Conservation (phyloP, 1,140 invertebrate genomes). For the Atta cephalotes region DNA sequence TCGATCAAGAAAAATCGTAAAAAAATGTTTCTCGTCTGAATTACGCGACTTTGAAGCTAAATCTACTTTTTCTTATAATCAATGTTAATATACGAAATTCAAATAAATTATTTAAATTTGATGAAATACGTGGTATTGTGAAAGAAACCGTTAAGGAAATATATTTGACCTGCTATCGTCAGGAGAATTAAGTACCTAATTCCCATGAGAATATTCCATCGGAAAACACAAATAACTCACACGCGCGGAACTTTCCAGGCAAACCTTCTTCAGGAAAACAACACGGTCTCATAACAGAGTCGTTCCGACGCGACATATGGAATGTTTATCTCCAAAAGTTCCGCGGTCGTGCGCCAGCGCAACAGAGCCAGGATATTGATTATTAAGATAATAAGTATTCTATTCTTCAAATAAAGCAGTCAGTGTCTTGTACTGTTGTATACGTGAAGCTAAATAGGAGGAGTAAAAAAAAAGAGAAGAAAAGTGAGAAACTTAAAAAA, state of each 20-base stretch:
- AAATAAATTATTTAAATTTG: background rate
- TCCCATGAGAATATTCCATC: background rate
- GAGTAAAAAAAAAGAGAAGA: no score
- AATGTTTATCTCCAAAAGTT: conserved; percentile 18
- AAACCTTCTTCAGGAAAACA: conserved; percentile 23
- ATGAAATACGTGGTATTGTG: background rate
- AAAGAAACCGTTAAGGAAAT: background rate
- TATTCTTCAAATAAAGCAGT: no score
- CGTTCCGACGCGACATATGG: no score
- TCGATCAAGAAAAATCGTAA: no score
- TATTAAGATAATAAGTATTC: background rate
- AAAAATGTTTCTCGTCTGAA: no score
- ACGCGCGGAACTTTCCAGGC: conserved; percentile 49
- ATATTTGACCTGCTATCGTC: background rate
- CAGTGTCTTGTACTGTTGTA: no score
- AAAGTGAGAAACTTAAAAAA: no score
- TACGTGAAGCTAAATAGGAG: no score
- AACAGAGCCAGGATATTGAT: conserved; percentile 22
- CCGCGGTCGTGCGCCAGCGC: background rate
- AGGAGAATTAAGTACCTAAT: conserved; percentile 7
- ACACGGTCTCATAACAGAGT: no score
- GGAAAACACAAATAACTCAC: conserved; percentile 12
- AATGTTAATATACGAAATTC: background rate
- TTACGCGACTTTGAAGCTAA: no score
- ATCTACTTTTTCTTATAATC: no score